These are phyloP conservation scores for Microplitis mediator DNA, from an alignment of 1,140 invertebrate genomes.

Conservation along the genomic window DNA sequence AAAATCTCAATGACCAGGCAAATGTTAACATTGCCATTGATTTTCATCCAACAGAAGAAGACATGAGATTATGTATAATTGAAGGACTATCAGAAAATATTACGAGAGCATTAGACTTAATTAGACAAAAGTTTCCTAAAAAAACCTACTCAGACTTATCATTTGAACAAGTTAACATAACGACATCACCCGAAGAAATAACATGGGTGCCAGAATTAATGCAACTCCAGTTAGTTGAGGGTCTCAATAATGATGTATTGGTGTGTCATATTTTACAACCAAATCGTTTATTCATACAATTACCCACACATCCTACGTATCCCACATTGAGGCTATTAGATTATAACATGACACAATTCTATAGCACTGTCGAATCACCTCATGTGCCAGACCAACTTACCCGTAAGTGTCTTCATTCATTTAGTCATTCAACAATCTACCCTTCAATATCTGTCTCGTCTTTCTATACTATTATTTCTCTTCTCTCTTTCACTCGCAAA, in stretches of 20 bases:
- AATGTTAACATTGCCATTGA: constrained; percentile 79
- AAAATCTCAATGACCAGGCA: constrained; percentile 78
- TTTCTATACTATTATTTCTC: neutral
- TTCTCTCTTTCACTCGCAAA: neutral
- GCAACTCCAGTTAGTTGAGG: constrained; percentile 83
- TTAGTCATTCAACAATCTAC: constrained; percentile 6
- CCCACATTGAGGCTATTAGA: constrained; percentile 79
- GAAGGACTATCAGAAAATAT: constrained; percentile 81
- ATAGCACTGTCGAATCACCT: constrained; percentile 69
- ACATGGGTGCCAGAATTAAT: constrained; percentile 49
- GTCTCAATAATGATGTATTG: constrained; percentile 90
- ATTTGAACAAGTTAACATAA: constrained; percentile 75
- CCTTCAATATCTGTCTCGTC: neutral
- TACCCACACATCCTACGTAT: constrained; percentile 91
- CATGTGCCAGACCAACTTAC: constrained; percentile 68
- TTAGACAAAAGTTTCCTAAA: constrained; percentile 81
- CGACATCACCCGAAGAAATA: constrained; percentile 37
- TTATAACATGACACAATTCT: constrained; percentile 73
- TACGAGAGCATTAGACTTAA: constrained; percentile 79
- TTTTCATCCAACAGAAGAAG: constrained; percentile 72
- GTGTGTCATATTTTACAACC: constrained; percentile 84
- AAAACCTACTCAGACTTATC: constrained; percentile 80
- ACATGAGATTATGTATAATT: constrained; percentile 81
- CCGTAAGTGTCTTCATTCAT: constrained; percentile 58
- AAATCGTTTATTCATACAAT: constrained; percentile 90